Conservation (phyloP, 2,888 invertebrate species). For the Seira musarum region DNA sequence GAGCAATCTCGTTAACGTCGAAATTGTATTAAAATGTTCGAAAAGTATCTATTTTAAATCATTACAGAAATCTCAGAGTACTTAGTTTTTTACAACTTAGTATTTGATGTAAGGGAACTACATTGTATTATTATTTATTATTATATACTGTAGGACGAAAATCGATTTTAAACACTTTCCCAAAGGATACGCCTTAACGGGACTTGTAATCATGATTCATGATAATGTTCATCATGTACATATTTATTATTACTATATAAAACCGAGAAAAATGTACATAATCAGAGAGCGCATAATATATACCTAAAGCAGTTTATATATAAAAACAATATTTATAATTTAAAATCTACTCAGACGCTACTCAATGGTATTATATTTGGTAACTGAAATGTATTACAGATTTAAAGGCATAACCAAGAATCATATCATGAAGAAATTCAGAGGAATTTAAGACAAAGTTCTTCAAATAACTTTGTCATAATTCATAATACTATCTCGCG, state of each 20-base stretch:
- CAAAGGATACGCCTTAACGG: background rate
- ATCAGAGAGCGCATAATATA: conserved; percentile 35
- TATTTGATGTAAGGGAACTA: conserved; percentile 25
- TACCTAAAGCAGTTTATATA: conserved; percentile 13
- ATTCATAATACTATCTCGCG: too few relatives aligned
- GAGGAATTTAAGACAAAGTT: background rate
- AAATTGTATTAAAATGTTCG: conserved; percentile 25
- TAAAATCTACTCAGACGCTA: conserved; percentile 56
- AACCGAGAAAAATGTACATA: conserved; percentile 34
- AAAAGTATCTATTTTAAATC: conserved; percentile 51
- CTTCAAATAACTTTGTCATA: too few relatives aligned
- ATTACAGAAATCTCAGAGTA: conserved; percentile 60
- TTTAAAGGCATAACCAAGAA: background rate
- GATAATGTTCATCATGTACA: conserved; percentile 10
- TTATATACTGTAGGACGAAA: background rate
- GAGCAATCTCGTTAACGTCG: background rate
- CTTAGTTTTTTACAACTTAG: conserved; percentile 59
- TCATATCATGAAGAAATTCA: background rate
- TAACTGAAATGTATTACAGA: conserved; percentile 54
- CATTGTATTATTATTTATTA: conserved; percentile 30
- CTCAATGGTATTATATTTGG: conserved; percentile 56
- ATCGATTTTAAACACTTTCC: background rate
- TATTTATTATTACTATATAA: conserved; percentile 34
- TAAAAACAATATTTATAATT: conserved; percentile 41
- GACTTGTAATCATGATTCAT: too few relatives aligned